These are phyloP conservation scores for Choristoneura fumiferana DNA, from an alignment of 1,140 invertebrate genomes.

Conservation along the genomic window DNA sequence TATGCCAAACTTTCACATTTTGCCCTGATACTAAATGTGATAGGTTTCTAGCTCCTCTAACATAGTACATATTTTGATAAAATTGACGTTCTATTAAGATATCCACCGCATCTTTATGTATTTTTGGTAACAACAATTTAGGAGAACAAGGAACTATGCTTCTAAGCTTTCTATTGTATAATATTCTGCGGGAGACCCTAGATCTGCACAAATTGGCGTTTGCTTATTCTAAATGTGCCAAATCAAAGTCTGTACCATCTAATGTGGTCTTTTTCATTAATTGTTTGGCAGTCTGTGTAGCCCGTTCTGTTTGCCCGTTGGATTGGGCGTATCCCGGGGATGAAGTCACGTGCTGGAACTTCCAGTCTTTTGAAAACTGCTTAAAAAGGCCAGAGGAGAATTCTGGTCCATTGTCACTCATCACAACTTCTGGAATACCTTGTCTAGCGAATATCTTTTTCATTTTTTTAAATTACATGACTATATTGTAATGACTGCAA, in stretches of 20 bases:
- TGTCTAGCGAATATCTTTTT: slow-evolving; percentile 50
- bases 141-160: slow-evolving; percentile 11
- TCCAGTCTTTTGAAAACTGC: slow-evolving; percentile 55
- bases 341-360: slow-evolving; percentile 44
- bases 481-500: slow-evolving; percentile 19
- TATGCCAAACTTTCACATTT: slow-evolving; percentile 23
- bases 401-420: slow-evolving; percentile 64
- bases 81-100: slow-evolving; percentile 16
- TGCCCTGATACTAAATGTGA: slow-evolving; percentile 14
- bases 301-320: slow-evolving; percentile 2
- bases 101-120: slow-evolving; percentile 3
- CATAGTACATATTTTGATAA: slow-evolving; percentile 22
- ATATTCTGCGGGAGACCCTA: slow-evolving; percentile 20
- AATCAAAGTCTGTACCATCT: slow-evolving; percentile 28
- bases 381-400: slow-evolving; percentile 62
- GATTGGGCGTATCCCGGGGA: slow-evolving; percentile 11
- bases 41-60: slow-evolving; percentile 13
- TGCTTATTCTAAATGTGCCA: slow-evolving; percentile 34
- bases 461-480: slow-evolving; percentile 29
- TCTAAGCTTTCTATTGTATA: slow-evolving; percentile 11
- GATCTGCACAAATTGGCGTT: slow-evolving; percentile 25
- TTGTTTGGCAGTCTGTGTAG: slow-evolving; percentile 37
- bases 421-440: slow-evolving; percentile 55
- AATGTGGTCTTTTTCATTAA: slow-evolving; percentile 34
- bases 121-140: slow-evolving; percentile 13